These are phyloP conservation scores for Aphaenogaster floridana DNA, from an alignment of 1,140 invertebrate species.

Conservation along the genomic window DNA sequence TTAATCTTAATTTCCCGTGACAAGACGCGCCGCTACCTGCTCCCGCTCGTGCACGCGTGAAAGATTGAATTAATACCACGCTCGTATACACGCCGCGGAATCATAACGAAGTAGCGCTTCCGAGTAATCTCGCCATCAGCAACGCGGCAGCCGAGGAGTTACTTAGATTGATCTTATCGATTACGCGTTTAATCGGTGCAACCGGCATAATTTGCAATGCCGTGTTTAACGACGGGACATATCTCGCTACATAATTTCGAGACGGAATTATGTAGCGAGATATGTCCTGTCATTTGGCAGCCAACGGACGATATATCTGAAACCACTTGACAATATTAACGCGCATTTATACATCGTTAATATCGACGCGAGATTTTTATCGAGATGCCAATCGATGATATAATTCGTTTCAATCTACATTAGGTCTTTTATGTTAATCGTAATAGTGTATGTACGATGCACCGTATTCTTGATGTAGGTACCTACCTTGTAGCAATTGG, in stretches of 20 bases:
- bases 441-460: neutral
- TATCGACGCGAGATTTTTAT: conserved; percentile 38
- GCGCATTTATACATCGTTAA: conserved; percentile 30
- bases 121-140: conserved; percentile 53
- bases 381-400: neutral
- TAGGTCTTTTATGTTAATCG: neutral
- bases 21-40: conserved; percentile 73
- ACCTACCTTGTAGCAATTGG: neutral
- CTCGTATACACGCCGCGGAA: conserved; percentile 61
- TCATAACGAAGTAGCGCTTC: conserved; percentile 68
- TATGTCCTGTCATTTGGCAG: neutral
- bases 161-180: conserved; percentile 60
- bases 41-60: conserved; percentile 72
- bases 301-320: neutral
- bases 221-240: conserved; percentile 43
- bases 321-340: conserved; percentile 21
- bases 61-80: conserved; percentile 75
- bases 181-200: conserved; percentile 53
- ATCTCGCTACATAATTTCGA: conserved; percentile 41
- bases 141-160: conserved; percentile 29
- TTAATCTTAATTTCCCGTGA: conserved; percentile 78
- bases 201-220: conserved; percentile 55
- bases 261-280: neutral
- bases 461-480: neutral
- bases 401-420: neutral